Conservation (phyloP, 2,113 vertebrate genomes). For the Periophthalmus modestus region DNA sequence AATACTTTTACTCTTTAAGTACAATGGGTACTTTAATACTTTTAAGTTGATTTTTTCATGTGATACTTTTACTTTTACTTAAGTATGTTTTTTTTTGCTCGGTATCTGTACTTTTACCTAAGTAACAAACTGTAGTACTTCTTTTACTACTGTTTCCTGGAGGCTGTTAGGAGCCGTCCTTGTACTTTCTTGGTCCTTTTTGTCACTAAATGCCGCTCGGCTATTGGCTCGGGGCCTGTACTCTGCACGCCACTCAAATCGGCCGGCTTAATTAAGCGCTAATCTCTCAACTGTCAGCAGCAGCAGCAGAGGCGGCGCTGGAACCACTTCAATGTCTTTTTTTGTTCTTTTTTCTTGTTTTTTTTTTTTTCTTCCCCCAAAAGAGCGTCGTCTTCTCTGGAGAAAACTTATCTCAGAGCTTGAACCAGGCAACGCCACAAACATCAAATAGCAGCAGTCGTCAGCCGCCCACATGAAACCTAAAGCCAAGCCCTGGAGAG, state of each 20-base stretch:
- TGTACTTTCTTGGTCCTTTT: slow-evolving; percentile 14
- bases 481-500: slow-evolving; percentile 33
- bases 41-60: too few species aligned
- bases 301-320: slow-evolving; percentile 62
- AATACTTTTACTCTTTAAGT: too few species aligned
- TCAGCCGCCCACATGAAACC: slow-evolving; percentile 62
- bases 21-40: too few species aligned
- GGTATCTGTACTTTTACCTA: too few species aligned
- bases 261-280: slow-evolving; percentile 68
- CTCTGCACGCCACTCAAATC: slow-evolving; percentile 55
- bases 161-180: slow-evolving; percentile 12
- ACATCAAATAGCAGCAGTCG: slow-evolving; percentile 57
- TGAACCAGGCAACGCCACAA: slow-evolving; percentile 24
- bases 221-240: slow-evolving; percentile 60
- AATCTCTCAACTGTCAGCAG: slow-evolving; percentile 67
- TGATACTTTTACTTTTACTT: too few species aligned
- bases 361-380: slow-evolving; percentile 27
- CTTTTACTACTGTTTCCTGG: slow-evolving; percentile 15
- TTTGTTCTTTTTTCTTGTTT: slow-evolving; percentile 37
- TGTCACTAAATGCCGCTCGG: slow-evolving; percentile 27
- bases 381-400: slow-evolving; percentile 27
- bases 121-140: not conserved
- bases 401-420: slow-evolving; percentile 19
- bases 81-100: too few species aligned
- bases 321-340: slow-evolving; percentile 59